These are phyloP conservation scores for Lacanobia wlatinum DNA, from an alignment of 2,888 invertebrate genomes.

Conservation along the genomic window DNA sequence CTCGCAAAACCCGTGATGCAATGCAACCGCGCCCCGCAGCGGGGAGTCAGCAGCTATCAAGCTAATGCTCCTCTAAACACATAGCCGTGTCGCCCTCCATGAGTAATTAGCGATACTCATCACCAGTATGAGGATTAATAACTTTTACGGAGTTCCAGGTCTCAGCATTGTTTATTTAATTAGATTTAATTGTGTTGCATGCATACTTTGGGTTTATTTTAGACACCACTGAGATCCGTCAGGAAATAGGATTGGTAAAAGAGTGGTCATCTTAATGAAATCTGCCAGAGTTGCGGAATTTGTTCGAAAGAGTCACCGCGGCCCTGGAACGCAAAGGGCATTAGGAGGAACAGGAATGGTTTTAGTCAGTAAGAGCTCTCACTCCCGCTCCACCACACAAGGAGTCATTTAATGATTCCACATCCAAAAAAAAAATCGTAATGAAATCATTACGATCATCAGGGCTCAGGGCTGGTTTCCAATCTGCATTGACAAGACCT, in stretches of 20 bases:
- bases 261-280: background rate
- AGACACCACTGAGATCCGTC: background rate
- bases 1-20: slow-evolving; percentile 15
- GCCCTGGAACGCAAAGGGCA: no score
- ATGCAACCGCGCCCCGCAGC: slow-evolving; percentile 55
- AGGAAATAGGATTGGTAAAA: background rate
- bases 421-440: no score
- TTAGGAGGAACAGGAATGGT: no score
- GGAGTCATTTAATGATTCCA: no score
- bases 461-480: no score
- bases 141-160: slow-evolving; percentile 7
- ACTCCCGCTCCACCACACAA: no score
- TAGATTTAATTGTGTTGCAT: no score
- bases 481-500: no score
- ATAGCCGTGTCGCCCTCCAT: slow-evolving; percentile 74
- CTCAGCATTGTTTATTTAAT: slow-evolving; percentile 18
- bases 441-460: no score
- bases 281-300: no score
- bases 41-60: slow-evolving; percentile 68
- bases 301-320: no score
- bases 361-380: no score
- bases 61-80: slow-evolving; percentile 81
- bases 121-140: slow-evolving; percentile 50
- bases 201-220: background rate
- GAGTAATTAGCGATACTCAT: slow-evolving; percentile 68